phyloP scores from a whole-genome alignment of 2,797 vertebrate genomes.

The Callimico goeldii region DNA sequence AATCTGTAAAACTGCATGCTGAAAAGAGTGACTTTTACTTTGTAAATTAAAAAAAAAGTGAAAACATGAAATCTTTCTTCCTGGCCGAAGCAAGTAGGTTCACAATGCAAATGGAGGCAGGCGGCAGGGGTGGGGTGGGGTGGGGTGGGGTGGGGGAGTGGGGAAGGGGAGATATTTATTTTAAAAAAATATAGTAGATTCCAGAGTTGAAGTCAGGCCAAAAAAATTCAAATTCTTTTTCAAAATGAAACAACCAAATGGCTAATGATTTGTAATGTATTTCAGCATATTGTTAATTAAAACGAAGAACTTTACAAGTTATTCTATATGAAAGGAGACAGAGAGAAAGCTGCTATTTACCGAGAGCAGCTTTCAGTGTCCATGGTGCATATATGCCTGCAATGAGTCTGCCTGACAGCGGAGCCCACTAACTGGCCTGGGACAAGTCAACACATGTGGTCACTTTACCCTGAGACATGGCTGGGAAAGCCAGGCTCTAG shows the following conservation, averaged over 20 bases:
- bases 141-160: too few relatives aligned
- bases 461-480: not conserved
- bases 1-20: not conserved
- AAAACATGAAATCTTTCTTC: not conserved
- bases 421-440: not conserved
- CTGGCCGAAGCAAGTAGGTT: not conserved
- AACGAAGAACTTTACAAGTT: not conserved
- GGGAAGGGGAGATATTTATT: not conserved
- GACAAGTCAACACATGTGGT: not conserved
- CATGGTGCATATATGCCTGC: not conserved
- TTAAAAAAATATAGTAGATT: not conserved
- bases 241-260: not conserved
- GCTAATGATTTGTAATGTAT: not conserved
- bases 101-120: not conserved
- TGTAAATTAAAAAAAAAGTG: not conserved
- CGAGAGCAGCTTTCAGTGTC: not conserved
- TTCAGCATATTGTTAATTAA: not conserved
- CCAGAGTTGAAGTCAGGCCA: not conserved
- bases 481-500: not conserved
- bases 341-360: not conserved
- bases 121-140: rapidly evolving
- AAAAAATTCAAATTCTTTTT: not conserved
- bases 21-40: not conserved
- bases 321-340: not conserved
- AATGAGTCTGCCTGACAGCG: not conserved